These are phyloP conservation scores for Agonopterix subpropinquella DNA, from an alignment of 2,888 invertebrate genomes.

Conservation along the genomic window DNA sequence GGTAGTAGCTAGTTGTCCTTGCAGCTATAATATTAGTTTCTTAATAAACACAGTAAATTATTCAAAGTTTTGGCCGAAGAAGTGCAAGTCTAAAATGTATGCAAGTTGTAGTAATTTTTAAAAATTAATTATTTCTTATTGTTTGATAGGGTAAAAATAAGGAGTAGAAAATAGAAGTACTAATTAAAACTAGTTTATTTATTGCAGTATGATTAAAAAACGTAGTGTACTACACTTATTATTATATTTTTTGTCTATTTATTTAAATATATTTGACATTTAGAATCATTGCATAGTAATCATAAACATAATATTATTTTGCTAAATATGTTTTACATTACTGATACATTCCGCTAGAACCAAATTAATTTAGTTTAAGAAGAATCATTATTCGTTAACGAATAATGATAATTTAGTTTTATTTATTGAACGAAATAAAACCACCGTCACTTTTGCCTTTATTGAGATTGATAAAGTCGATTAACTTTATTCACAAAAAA, in stretches of 20 bases:
- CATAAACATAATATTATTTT: too few species aligned
- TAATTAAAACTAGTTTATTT: too few species aligned
- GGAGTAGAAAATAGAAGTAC: too few species aligned
- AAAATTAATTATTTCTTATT: background rate
- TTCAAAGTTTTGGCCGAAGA: slow-evolving; percentile 24
- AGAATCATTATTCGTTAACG: background rate
- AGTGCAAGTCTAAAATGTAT: slow-evolving; percentile 25
- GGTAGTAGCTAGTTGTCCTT: slow-evolving; percentile 7
- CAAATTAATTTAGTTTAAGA: slow-evolving; percentile 18
- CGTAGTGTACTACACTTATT: too few species aligned
- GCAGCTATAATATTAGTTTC: slow-evolving; percentile 20
- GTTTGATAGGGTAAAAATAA: too few species aligned
- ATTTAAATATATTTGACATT: too few species aligned
- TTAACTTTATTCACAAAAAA: background rate
- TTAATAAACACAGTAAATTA: slow-evolving; percentile 4
- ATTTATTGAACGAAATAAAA: slow-evolving; percentile 29
- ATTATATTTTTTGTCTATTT: too few species aligned
- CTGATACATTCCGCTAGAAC: slow-evolving; percentile 47
- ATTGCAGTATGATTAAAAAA: too few species aligned
- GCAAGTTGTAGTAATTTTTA: background rate
- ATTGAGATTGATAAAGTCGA: background rate
- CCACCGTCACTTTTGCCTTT: slow-evolving; percentile 22
- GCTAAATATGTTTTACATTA: slow-evolving; percentile 14
- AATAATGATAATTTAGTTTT: slow-evolving; percentile 5
- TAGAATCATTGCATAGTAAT: slow-evolving; percentile 8